phyloP scores from a whole-genome alignment of 2,888 invertebrate genomes.

The Teleogryllus oceanicus region DNA sequence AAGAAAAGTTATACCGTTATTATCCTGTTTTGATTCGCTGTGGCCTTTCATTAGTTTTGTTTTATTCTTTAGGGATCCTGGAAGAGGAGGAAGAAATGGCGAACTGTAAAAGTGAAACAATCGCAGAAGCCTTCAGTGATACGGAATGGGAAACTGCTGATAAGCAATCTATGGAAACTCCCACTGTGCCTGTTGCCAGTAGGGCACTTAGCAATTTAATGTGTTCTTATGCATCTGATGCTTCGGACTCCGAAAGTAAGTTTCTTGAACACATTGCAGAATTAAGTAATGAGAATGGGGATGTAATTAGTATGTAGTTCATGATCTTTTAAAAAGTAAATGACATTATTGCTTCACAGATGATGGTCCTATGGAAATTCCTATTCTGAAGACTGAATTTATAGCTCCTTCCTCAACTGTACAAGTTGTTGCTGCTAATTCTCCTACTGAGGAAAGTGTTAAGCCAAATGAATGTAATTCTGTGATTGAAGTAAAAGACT shows the following conservation, averaged over 20 bases:
- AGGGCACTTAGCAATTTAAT: conserved; percentile 28
- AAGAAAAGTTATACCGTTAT: too few relatives aligned
- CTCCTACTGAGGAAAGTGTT: too few relatives aligned
- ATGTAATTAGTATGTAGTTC: too few relatives aligned
- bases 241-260: conserved; percentile 28
- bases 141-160: conserved; percentile 38
- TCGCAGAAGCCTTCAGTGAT: conserved; percentile 37
- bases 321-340: too few relatives aligned
- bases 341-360: too few relatives aligned
- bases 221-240: conserved; percentile 29
- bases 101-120: background rate
- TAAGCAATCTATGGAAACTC: background rate
- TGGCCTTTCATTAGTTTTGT: background rate
- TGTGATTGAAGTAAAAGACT: too few relatives aligned
- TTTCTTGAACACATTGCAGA: background rate
- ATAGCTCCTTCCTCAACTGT: too few relatives aligned
- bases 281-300: too few relatives aligned
- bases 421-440: too few relatives aligned
- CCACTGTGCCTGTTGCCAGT: conserved; percentile 25
- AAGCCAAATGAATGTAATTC: too few relatives aligned
- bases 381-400: too few relatives aligned
- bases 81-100: background rate
- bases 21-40: background rate
- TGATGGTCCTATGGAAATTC: too few relatives aligned
- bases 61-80: conserved; percentile 11